Conservation (phyloP, 2,888 invertebrate species). For the Limnephilus auricula region DNA sequence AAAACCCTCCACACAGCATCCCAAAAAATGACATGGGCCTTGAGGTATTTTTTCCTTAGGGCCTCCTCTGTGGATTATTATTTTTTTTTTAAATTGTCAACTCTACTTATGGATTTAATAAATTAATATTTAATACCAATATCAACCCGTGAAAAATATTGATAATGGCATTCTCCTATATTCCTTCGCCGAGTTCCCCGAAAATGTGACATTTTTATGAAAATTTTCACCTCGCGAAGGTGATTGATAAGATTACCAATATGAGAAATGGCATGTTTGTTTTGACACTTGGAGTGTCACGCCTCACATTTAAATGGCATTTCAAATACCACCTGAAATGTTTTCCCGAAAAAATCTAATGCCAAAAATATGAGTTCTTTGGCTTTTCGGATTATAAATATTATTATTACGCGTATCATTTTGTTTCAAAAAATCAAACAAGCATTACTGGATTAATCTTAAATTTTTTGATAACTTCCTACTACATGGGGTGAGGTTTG, state of each 20-base stretch:
- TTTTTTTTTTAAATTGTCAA: too few species aligned
- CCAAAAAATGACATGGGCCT: too few species aligned
- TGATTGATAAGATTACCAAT: constrained; percentile 2
- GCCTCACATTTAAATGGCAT: background rate
- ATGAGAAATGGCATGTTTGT: background rate
- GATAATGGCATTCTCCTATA: background rate
- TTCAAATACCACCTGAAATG: constrained; percentile 2
- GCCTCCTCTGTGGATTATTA: too few species aligned
- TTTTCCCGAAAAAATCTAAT: background rate
- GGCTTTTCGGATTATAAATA: background rate
- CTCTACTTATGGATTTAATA: background rate
- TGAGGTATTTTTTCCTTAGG: too few species aligned
- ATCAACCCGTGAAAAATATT: background rate
- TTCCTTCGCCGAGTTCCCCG: background rate
- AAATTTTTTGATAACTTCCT: too few species aligned
- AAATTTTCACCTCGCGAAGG: background rate
- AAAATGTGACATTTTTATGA: background rate
- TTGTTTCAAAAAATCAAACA: too few species aligned
- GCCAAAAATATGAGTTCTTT: background rate
- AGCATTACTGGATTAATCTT: too few species aligned
- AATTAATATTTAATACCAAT: background rate
- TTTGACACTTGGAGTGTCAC: background rate
- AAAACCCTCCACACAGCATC: too few species aligned
- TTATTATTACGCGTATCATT: too few species aligned
- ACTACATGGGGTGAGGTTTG: too few species aligned